Evolutionary conservation across 2,797 vertebrate species (phyloP).

Genomic region (Harpagifer antarcticus): DNA sequence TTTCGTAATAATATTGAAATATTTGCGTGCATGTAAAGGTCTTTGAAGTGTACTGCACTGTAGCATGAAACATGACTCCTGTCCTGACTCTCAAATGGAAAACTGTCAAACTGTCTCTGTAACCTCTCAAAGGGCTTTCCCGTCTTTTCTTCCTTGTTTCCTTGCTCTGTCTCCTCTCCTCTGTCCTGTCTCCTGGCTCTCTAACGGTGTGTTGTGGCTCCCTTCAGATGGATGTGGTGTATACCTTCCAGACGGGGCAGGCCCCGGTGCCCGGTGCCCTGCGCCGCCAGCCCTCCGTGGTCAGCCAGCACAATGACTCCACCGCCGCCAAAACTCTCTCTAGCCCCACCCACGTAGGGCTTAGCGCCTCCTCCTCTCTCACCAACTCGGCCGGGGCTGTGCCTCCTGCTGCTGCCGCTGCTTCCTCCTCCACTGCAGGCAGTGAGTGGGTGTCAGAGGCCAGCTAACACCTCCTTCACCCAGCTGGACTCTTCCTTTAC

Average conservation of each 20-base stretch:
- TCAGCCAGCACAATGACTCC: slow-evolving; percentile 97
- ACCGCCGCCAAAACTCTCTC: slow-evolving; percentile 93
- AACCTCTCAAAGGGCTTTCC: slow-evolving; percentile 21
- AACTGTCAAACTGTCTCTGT: slow-evolving; percentile 13
- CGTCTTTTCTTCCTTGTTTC: slow-evolving; percentile 2
- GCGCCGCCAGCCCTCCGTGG: slow-evolving; percentile 96
- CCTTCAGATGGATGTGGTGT: slow-evolving; percentile 99
- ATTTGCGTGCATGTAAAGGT: too few species aligned
- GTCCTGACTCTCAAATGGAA: background rate
- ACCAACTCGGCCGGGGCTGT: slow-evolving; percentile 93
- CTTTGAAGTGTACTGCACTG: background rate
- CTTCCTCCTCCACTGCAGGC: slow-evolving; percentile 90
- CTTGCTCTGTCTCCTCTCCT: slow-evolving; percentile 23
- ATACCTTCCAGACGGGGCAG: slow-evolving; percentile 99
- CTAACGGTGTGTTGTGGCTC: slow-evolving; percentile 80
- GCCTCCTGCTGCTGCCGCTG: slow-evolving; percentile 85
- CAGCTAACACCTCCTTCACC: slow-evolving; percentile 64
- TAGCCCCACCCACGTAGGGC: slow-evolving; percentile 97
- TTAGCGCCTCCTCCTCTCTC: slow-evolving; percentile 90
- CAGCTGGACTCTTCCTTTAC: slow-evolving; percentile 51
- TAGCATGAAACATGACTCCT: background rate
- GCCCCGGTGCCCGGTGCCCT: slow-evolving; percentile 93
- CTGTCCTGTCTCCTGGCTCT: slow-evolving; percentile 29
- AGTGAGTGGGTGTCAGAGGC: slow-evolving; percentile 90
- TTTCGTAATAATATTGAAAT: too few species aligned